These are phyloP conservation scores for Vulpes ferrilata DNA, from an alignment of 2,113 vertebrate genomes.

Conservation along the genomic window DNA sequence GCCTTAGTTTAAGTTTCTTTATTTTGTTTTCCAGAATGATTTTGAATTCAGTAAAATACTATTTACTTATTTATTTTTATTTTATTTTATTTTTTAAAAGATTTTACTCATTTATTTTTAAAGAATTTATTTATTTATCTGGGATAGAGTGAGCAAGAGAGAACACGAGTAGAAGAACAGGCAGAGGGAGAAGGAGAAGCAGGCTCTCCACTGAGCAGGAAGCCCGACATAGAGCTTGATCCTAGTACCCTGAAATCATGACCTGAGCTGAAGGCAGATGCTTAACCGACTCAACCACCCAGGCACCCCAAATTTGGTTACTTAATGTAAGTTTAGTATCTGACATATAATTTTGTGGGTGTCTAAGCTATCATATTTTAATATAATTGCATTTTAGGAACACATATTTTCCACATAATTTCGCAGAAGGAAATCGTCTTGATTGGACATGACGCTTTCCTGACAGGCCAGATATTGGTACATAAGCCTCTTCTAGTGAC, in stretches of 20 bases:
- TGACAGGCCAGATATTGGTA: neutral
- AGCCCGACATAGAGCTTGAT: no score
- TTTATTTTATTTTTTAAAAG: no score
- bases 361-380: neutral
- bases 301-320: neutral
- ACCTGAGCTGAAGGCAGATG: no score
- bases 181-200: no score
- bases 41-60: neutral
- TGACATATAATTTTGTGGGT: neutral
- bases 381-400: conserved; percentile 17
- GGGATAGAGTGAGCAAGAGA: no score
- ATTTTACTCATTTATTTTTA: no score
- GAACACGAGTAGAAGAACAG: no score
- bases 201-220: no score
- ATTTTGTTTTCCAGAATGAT: conserved; percentile 47
- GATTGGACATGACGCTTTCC: neutral
- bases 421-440: conserved; percentile 35
- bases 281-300: no score
- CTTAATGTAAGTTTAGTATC: conserved; percentile 5
- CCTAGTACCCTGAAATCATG: no score
- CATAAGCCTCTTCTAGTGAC: neutral
- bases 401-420: conserved; percentile 16
- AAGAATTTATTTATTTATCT: no score
- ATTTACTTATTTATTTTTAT: no score
- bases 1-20: conserved; percentile 35